phyloP scores from a whole-genome alignment of 1,140 invertebrate genomes.

The Brachionus sp. region DNA sequence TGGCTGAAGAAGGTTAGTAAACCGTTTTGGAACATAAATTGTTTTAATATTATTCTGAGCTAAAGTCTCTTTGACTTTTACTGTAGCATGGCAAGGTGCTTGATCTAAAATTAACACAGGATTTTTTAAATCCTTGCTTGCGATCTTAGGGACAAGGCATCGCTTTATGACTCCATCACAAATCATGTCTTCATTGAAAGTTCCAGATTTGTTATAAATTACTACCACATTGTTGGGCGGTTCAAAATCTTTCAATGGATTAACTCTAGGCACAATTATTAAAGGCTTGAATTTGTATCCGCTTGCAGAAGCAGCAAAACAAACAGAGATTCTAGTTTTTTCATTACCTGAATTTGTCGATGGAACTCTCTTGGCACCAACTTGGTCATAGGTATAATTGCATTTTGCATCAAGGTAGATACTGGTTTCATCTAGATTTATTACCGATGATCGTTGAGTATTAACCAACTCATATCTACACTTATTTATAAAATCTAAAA shows the following conservation, averaged over 20 bases:
- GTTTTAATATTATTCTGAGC: not conserved
- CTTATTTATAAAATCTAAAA: not conserved
- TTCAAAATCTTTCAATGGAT: not conserved
- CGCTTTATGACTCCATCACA: not conserved
- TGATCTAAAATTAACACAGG: not conserved
- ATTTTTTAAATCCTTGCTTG: not conserved
- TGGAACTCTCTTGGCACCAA: not conserved
- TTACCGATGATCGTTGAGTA: not conserved
- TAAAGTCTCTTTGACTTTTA: not conserved
- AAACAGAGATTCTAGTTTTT: constrained; percentile 4
- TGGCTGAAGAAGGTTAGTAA: not conserved
- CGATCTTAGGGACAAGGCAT: not conserved
- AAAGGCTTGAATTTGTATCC: not conserved
- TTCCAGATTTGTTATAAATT: not conserved
- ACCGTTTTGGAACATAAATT: not conserved
- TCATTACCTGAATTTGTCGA: not conserved
- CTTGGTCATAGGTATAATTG: not conserved
- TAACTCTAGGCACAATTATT: not conserved
- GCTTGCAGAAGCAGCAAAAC: not conserved
- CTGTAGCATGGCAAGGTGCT: not conserved
- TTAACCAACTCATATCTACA: not conserved
- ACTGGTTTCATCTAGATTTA: not conserved
- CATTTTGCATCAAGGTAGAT: not conserved
- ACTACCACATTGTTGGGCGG: not conserved
- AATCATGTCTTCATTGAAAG: not conserved